Conservation (phyloP, 1,140 invertebrate species). For the Drosophila pachea region DNA sequence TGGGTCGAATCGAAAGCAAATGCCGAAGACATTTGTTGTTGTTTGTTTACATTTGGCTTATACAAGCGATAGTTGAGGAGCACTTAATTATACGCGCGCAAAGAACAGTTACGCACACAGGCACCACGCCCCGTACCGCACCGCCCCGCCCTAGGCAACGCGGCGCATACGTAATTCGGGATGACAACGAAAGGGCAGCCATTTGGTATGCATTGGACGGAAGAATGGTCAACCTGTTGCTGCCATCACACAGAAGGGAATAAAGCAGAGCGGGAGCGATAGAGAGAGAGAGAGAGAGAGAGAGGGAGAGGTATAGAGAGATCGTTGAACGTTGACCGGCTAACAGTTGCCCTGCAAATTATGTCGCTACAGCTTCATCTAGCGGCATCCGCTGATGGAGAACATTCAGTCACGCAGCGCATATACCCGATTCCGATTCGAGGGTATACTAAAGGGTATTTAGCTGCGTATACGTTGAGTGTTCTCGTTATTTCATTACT, state of each 20-base stretch:
- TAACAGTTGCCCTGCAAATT: not conserved
- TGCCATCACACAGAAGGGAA: not conserved
- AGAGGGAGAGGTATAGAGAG: too few species aligned
- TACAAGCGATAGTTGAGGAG: conserved; percentile 43
- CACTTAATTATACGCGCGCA: conserved; percentile 45
- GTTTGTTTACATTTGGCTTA: conserved; percentile 36
- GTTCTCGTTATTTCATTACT: conserved; percentile 54
- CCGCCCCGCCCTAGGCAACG: not conserved
- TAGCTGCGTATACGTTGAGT: conserved; percentile 6
- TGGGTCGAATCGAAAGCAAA: conserved; percentile 26
- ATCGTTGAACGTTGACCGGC: not conserved
- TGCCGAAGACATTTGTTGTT: conserved; percentile 8
- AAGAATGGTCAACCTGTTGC: not conserved
- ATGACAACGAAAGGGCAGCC: not conserved
- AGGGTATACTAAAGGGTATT: not conserved
- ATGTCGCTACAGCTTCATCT: too few species aligned
- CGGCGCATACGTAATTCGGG: not conserved
- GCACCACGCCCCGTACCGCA: not conserved
- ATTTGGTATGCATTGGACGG: conserved; percentile 3
- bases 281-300: not conserved
- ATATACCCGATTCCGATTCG: not conserved
- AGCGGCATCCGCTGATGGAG: too few species aligned
- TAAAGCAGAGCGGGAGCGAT: not conserved
- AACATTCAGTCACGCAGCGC: too few species aligned
- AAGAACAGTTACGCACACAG: too few species aligned